These are phyloP conservation scores for Diprion similis DNA, from an alignment of 1,140 invertebrate genomes.

Conservation along the genomic window DNA sequence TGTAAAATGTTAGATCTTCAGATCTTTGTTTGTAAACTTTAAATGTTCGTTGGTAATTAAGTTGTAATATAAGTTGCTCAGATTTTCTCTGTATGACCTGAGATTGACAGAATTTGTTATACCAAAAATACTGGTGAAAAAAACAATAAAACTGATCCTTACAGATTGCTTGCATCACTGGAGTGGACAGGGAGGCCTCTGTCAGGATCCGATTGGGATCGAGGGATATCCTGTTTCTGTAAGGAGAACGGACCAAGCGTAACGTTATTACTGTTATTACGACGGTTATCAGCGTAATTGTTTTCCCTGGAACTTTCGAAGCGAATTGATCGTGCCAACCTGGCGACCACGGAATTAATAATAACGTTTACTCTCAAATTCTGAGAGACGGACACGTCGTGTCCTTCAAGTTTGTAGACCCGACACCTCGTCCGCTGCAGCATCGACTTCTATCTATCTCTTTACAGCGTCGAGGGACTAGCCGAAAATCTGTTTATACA, in stretches of 20 bases:
- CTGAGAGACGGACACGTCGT: neutral
- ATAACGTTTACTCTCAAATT: neutral
- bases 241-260: neutral
- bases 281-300: neutral
- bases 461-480: neutral
- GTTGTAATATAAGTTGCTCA: too few relatives aligned
- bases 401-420: neutral
- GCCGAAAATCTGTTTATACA: slow-evolving; percentile 57
- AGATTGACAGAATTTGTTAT: too few relatives aligned
- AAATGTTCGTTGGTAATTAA: too few relatives aligned
- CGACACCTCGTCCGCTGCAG: neutral
- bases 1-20: too few relatives aligned
- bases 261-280: neutral
- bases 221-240: too few relatives aligned
- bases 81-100: too few relatives aligned
- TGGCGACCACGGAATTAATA: neutral
- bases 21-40: too few relatives aligned
- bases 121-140: too few relatives aligned
- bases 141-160: too few relatives aligned
- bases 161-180: too few relatives aligned
- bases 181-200: too few relatives aligned
- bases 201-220: too few relatives aligned
- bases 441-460: neutral
- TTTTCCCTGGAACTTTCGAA: neutral
- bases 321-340: neutral